These are phyloP conservation scores for Galleria mellonella DNA, from an alignment of 1,140 invertebrate species.

Conservation along the genomic window DNA sequence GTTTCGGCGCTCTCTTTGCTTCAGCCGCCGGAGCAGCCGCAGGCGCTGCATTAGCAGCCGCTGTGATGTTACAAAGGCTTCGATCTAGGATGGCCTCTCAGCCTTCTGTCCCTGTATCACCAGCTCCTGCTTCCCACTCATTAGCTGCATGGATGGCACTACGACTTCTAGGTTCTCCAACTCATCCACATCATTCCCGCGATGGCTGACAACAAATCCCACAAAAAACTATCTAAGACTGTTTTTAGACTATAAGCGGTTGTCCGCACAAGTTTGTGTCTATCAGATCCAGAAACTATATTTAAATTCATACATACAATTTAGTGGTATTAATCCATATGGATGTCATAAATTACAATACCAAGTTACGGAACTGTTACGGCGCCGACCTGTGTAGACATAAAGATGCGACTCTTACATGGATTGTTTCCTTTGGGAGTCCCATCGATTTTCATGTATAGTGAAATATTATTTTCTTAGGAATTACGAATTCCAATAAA, in stretches of 20 bases:
- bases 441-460: background rate
- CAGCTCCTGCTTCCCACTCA: slow-evolving; percentile 75
- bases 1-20: slow-evolving; percentile 91
- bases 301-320: no score
- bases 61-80: slow-evolving; percentile 83
- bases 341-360: no score
- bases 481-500: slow-evolving; percentile 1
- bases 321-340: no score
- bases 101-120: slow-evolving; percentile 74
- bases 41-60: slow-evolving; percentile 85
- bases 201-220: slow-evolving; percentile 28
- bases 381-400: no score
- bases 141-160: slow-evolving; percentile 84
- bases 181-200: slow-evolving; percentile 34
- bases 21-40: slow-evolving; percentile 89
- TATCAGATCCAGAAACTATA: no score
- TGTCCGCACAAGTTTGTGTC: no score
- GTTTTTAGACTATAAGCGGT: slow-evolving; percentile 7
- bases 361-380: no score
- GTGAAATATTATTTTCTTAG: slow-evolving; percentile 2
- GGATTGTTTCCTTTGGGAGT: background rate
- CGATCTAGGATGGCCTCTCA: slow-evolving; percentile 76
- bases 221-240: slow-evolving; percentile 12
- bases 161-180: slow-evolving; percentile 77
- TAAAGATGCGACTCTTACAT: no score